Conservation (phyloP, 2,113 vertebrate species). For the Pithys albifrons region DNA sequence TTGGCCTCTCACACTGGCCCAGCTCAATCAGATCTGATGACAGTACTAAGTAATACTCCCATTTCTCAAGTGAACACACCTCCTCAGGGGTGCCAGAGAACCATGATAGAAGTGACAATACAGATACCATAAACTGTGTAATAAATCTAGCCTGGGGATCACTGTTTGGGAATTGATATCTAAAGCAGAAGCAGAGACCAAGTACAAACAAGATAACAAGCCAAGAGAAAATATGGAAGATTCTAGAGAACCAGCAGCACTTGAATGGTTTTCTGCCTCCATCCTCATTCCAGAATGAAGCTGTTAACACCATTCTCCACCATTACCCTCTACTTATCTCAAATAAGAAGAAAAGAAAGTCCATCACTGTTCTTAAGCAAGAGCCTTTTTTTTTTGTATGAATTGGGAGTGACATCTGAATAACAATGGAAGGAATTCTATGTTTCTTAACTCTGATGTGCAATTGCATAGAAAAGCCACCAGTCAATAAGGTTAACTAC, state of each 20-base stretch:
- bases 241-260: not conserved
- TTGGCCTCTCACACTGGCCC: not conserved
- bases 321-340: not conserved
- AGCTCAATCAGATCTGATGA: not conserved
- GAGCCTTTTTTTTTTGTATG: not conserved
- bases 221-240: not conserved
- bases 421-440: not conserved
- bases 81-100: not conserved
- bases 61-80: not conserved
- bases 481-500: accelerated
- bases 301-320: not conserved
- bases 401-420: not conserved
- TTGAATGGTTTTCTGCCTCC: not conserved
- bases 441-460: not conserved
- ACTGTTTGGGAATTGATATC: not conserved
- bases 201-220: not conserved
- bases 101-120: not conserved
- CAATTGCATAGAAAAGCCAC: not conserved
- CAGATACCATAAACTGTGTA: not conserved
- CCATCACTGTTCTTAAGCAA: not conserved
- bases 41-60: not conserved
- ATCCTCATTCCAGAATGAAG: not conserved
- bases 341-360: not conserved
- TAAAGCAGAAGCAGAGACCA: not conserved
- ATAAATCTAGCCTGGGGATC: not conserved